Evolutionary conservation across 2,888 invertebrate genomes (phyloP).

Genomic region (Hydropsyche betteni): DNA sequence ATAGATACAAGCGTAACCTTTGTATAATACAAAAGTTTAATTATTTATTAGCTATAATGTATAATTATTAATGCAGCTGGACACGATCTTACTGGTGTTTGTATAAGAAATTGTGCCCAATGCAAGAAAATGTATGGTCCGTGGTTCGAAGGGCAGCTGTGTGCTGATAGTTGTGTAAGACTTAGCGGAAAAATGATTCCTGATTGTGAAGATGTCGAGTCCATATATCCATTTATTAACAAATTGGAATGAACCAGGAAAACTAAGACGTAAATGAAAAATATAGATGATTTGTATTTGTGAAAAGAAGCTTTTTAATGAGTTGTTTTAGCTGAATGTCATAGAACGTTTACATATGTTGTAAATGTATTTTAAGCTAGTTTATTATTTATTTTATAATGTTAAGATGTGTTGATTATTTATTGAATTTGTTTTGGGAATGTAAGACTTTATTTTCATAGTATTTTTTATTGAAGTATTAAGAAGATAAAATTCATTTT

Average conservation of each 20-base stretch:
- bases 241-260: conserved; percentile 54
- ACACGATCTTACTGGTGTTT: conserved; percentile 72
- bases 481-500: too few species aligned
- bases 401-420: too few species aligned
- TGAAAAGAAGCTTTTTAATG: not conserved
- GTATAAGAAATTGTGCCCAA: conserved; percentile 87
- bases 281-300: not conserved
- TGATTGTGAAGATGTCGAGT: conserved; percentile 83
- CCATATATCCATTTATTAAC: conserved; percentile 81
- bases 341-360: not conserved
- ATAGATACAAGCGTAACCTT: too few species aligned
- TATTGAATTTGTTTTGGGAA: too few species aligned
- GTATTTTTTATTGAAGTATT: too few species aligned
- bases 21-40: too few species aligned
- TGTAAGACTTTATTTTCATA: too few species aligned
- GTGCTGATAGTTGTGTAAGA: conserved; percentile 85
- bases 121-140: conserved; percentile 89
- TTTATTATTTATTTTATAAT: conserved; percentile 4
- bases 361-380: not conserved
- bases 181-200: conserved; percentile 85
- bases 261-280: not conserved
- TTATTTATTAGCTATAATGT: too few species aligned
- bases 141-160: conserved; percentile 86
- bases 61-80: conserved; percentile 54
- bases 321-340: conserved; percentile 45